phyloP scores from a whole-genome alignment of 2,797 vertebrate species.

The Saxicola maurus region DNA sequence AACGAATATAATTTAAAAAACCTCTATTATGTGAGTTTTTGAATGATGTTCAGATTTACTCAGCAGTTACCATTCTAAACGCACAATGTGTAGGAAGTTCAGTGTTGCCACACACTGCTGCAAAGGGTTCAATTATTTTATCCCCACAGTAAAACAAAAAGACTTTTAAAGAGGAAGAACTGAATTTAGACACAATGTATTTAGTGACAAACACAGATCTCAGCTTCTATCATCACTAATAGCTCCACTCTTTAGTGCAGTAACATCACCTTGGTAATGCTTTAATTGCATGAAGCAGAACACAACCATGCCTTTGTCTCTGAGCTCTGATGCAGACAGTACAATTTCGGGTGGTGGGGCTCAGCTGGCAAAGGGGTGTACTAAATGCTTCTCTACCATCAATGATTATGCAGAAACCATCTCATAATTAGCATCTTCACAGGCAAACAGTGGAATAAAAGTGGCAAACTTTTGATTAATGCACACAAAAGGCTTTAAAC shows the following conservation, averaged over 20 bases:
- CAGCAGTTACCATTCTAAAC: neutral
- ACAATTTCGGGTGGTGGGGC: neutral
- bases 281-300: neutral
- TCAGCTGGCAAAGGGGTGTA: conserved; percentile 16
- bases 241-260: neutral
- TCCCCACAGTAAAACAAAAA: neutral
- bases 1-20: neutral
- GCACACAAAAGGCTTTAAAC: neutral
- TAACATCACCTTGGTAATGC: neutral
- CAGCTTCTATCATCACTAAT: neutral
- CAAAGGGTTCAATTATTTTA: neutral
- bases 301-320: neutral
- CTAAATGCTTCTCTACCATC: neutral
- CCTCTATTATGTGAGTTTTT: neutral
- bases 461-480: conserved; percentile 9
- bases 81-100: neutral
- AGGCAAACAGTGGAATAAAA: neutral
- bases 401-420: neutral
- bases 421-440: conserved; percentile 2
- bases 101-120: neutral
- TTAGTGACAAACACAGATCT: neutral
- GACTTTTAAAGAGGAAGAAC: neutral
- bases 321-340: neutral
- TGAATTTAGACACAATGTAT: neutral
- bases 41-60: neutral